A percentile compares a stretch with the other conserved stretches of the same genome.
Evolutionary conservation across 2,797 vertebrate genomes (phyloP).

Genomic region (Hippocampus kuda): DNA sequence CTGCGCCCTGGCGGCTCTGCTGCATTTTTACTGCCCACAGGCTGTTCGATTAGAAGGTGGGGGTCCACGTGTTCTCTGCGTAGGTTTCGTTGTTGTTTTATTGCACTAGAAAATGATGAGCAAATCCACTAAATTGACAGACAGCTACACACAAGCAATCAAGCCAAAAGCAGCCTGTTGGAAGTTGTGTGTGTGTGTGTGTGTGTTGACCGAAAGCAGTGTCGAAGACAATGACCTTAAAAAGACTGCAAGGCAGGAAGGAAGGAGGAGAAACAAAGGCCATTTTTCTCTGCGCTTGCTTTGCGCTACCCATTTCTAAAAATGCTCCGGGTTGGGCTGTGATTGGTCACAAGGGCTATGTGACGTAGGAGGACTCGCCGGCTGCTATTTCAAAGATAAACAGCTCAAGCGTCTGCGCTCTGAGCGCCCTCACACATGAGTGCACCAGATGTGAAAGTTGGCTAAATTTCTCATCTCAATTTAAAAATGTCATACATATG

Average conservation of each 20-base stretch:
- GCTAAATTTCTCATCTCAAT: background rate
- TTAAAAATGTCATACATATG: background rate
- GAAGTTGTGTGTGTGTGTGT: background rate
- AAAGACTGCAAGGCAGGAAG: constrained; percentile 7
- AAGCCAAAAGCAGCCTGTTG: background rate
- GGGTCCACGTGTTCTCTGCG: constrained; percentile 3
- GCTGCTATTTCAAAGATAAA: constrained; percentile 65
- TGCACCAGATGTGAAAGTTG: constrained; percentile 45
- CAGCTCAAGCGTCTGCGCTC: constrained; percentile 28
- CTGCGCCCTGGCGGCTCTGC: constrained; percentile 82
- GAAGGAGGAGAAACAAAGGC: constrained; percentile 29
- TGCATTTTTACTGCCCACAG: constrained; percentile 93
- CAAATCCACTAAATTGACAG: background rate
- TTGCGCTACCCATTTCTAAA: constrained; percentile 37
- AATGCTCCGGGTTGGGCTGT: constrained; percentile 32
- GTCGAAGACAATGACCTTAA: constrained; percentile 5
- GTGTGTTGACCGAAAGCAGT: background rate
- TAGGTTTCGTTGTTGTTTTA: constrained; percentile 2
- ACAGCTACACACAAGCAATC: background rate
- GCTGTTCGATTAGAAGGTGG: constrained; percentile 80
- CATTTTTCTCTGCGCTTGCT: constrained; percentile 31
- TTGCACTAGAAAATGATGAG: background rate
- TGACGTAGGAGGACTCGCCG: constrained; percentile 33
- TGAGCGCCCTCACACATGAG: constrained; percentile 35
- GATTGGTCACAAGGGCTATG: constrained; percentile 51